A percentile compares a stretch with the other conserved stretches of the same genome.
Conservation (phyloP, 2,797 vertebrate genomes). For the Potorous gilbertii region DNA sequence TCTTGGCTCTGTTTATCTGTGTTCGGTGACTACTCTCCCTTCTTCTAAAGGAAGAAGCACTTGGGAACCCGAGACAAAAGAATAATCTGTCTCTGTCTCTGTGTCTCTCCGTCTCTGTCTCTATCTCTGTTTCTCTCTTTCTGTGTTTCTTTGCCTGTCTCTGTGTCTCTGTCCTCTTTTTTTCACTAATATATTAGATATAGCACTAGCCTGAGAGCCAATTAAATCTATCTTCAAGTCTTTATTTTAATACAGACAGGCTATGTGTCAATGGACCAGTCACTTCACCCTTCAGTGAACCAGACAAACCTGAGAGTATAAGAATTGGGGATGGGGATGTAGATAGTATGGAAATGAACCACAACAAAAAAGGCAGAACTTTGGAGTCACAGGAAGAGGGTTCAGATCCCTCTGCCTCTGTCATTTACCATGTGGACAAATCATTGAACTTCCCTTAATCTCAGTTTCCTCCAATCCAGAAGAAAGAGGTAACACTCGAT, state of each 20-base stretch:
- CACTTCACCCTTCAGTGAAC: neutral
- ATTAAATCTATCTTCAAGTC: neutral
- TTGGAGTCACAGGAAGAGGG: neutral
- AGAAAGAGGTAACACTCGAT: neutral
- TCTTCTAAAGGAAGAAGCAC: neutral
- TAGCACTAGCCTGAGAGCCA: neutral
- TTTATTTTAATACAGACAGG: neutral
- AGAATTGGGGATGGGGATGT: neutral
- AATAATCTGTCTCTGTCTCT: neutral
- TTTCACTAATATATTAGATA: neutral
- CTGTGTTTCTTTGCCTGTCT: neutral
- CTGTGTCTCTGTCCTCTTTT: neutral
- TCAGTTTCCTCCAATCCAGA: neutral
- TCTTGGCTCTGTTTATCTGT: neutral
- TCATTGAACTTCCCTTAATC: neutral
- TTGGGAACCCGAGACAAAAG: neutral
- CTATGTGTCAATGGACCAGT: neutral
- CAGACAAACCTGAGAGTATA: neutral
- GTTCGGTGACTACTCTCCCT: neutral
- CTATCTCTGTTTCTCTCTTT: no score
- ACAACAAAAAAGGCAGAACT: no score
- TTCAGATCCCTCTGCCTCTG: neutral
- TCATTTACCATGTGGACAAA: neutral
- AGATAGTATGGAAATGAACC: no score
- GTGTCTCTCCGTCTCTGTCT: neutral